These are phyloP conservation scores for Eubucco bourcierii DNA, from an alignment of 2,113 vertebrate genomes.

Conservation along the genomic window DNA sequence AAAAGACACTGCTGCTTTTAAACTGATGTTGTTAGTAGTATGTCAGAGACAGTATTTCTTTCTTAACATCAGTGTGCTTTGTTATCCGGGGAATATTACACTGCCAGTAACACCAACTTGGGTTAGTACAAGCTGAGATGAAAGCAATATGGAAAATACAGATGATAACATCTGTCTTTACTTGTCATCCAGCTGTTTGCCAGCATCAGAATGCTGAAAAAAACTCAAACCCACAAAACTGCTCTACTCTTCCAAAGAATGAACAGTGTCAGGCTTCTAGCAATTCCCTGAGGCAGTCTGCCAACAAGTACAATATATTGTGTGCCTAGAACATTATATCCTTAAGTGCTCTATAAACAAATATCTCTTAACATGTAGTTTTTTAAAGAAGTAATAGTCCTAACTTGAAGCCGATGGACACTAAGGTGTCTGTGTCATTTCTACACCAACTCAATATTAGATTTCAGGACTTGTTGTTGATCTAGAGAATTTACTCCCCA, in stretches of 20 bases:
- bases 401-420: neutral
- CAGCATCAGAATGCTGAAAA: neutral
- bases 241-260: neutral
- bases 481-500: neutral
- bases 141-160: neutral
- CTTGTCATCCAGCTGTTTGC: neutral
- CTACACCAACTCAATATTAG: neutral
- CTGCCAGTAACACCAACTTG: neutral
- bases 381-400: neutral
- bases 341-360: neutral
- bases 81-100: neutral
- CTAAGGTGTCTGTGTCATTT: neutral
- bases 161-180: neutral
- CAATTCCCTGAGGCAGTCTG: neutral
- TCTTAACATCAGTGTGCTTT: neutral
- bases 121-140: neutral
- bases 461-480: neutral
- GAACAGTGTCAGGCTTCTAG: neutral
- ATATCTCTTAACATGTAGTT: neutral
- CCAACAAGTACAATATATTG: neutral
- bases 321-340: neutral
- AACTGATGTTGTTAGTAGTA: neutral
- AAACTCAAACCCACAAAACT: neutral
- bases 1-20: neutral
- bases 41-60: neutral